phyloP scores from a whole-genome alignment of 1,140 invertebrate genomes.

The Drosophila nannoptera region DNA sequence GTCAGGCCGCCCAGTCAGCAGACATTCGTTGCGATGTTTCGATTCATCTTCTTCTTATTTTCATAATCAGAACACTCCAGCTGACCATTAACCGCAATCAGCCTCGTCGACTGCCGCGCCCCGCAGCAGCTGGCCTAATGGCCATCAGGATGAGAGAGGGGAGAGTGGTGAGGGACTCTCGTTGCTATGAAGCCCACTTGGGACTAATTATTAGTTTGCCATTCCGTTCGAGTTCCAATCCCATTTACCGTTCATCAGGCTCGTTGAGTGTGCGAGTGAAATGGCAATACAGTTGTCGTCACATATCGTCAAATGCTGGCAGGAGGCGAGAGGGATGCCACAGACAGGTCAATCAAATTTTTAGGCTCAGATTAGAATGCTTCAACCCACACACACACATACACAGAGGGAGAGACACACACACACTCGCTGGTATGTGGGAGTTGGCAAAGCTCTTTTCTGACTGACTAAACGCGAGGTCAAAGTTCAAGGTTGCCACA shows the following conservation, averaged over 20 bases:
- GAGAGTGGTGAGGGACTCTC: conserved; percentile 29
- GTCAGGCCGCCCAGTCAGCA: background rate
- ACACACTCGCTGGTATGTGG: background rate
- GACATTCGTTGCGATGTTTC: conserved; percentile 13
- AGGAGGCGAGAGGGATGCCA: background rate
- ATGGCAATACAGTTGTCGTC: conserved; percentile 23
- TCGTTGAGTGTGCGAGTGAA: conserved; percentile 13
- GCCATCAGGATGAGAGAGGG: background rate
- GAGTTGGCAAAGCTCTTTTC: conserved; percentile 2
- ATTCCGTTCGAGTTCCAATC: conserved; percentile 36
- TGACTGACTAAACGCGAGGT: conserved; percentile 42
- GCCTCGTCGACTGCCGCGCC: background rate
- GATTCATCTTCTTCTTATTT: conserved; percentile 1
- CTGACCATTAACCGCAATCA: conserved; percentile 39
- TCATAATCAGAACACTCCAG: conserved; percentile 41
- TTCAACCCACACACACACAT: conserved; percentile 3
- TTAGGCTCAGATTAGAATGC: conserved; percentile 67
- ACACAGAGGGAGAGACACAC: background rate
- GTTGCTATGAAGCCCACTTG: conserved; percentile 66
- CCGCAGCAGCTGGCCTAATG: conserved; percentile 18
- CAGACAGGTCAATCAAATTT: conserved; percentile 60
- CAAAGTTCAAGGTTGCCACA: conserved; percentile 72
- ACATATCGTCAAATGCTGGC: conserved; percentile 35
- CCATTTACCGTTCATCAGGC: conserved; percentile 23
- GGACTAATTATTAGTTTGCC: conserved; percentile 70